phyloP scores from a whole-genome alignment of 2,888 invertebrate genomes.

The Abrostola tripartita region DNA sequence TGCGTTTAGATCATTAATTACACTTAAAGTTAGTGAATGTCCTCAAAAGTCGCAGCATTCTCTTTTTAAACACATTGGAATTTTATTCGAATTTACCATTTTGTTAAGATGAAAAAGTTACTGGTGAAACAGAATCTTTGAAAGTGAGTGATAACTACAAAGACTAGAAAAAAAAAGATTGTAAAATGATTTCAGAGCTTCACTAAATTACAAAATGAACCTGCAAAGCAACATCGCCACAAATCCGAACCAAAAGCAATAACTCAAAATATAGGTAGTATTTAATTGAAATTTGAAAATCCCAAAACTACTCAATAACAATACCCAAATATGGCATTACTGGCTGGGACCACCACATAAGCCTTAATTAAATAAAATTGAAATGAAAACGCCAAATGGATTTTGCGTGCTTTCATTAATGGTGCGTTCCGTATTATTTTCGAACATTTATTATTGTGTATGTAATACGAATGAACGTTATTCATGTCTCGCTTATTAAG shows the following conservation, averaged over 20 bases:
- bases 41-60: too few relatives aligned
- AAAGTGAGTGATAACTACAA: too few relatives aligned
- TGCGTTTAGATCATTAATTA: too few relatives aligned
- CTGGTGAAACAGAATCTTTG: too few relatives aligned
- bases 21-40: too few relatives aligned
- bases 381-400: slow-evolving; percentile 87
- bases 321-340: slow-evolving; percentile 68
- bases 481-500: slow-evolving; percentile 85
- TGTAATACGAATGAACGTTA: slow-evolving; percentile 81
- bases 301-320: slow-evolving; percentile 63
- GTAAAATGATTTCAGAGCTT: too few relatives aligned
- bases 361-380: slow-evolving; percentile 88
- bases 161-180: too few relatives aligned
- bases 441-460: slow-evolving; percentile 83
- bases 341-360: slow-evolving; percentile 69
- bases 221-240: slow-evolving; percentile 10
- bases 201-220: neutral
- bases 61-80: too few relatives aligned
- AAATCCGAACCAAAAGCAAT: slow-evolving; percentile 40
- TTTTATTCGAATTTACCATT: too few relatives aligned
- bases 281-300: slow-evolving; percentile 60
- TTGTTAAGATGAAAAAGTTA: too few relatives aligned
- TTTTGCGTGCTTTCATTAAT: slow-evolving; percentile 88
- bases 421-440: slow-evolving; percentile 85
- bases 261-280: slow-evolving; percentile 49